Conservation (phyloP, 2,888 invertebrate species). For the Dinocampus coccinellae region DNA sequence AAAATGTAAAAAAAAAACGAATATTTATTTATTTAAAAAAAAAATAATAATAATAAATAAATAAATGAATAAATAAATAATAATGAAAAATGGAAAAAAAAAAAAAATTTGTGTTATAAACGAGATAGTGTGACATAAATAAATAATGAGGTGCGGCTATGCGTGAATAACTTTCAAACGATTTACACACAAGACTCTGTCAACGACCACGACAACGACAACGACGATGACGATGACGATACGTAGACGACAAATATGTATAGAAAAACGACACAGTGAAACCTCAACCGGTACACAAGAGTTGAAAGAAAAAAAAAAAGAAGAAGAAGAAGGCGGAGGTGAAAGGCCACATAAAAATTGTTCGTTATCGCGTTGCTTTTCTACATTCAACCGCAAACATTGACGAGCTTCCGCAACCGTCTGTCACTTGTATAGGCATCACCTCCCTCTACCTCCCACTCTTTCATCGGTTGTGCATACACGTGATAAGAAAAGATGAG, state of each 20-base stretch:
- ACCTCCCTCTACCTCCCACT: neutral
- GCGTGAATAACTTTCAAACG: neutral
- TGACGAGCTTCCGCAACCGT: slow-evolving; percentile 11
- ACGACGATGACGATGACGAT: neutral
- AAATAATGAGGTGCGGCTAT: slow-evolving; percentile 34
- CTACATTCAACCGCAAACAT: slow-evolving; percentile 19
- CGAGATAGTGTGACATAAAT: slow-evolving; percentile 36
- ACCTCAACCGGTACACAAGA: neutral
- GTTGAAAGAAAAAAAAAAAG: neutral
- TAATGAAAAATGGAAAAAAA: neutral
- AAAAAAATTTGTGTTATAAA: slow-evolving; percentile 23
- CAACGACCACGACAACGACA: slow-evolving; percentile 8
- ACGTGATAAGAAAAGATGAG: slow-evolving; percentile 11
- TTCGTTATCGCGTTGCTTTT: slow-evolving; percentile 23
- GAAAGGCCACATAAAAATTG: slow-evolving; percentile 30
- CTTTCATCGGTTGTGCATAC: neutral
- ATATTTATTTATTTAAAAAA: no score
- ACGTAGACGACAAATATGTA: neutral
- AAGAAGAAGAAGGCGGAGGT: slow-evolving; percentile 6
- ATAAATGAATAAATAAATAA: neutral
- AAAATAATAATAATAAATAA: neutral
- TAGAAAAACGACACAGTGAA: neutral
- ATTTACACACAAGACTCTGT: neutral
- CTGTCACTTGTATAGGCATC: neutral
- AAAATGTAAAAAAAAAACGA: no score